Evolutionary conservation across 2,797 vertebrate species (phyloP).

Genomic region (Coregonus ussuriensis): DNA sequence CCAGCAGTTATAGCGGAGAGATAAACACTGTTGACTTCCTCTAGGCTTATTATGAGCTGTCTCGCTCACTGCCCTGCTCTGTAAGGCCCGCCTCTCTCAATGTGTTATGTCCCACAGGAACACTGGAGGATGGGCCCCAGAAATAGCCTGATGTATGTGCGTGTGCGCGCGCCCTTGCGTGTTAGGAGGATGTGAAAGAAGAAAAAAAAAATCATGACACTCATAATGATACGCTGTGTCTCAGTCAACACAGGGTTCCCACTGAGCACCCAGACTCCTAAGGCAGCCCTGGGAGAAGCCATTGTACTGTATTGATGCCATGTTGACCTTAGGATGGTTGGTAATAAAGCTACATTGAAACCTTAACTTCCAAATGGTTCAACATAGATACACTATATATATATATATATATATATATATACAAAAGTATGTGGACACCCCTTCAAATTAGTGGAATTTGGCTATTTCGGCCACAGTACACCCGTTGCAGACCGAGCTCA

Average conservation of each 20-base stretch:
- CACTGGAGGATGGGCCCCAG: constrained; percentile 48
- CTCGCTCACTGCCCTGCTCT: constrained; percentile 54
- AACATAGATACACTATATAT: background rate
- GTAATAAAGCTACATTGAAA: background rate
- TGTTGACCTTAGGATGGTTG: no score
- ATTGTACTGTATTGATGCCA: no score
- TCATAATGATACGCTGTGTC: constrained; percentile 20
- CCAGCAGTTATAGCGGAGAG: constrained; percentile 60
- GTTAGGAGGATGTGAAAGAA: background rate
- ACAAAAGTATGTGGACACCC: no score
- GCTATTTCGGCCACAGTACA: no score
- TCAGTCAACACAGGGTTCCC: constrained; percentile 25
- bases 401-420: no score
- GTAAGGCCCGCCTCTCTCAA: constrained; percentile 49
- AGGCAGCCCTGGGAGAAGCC: constrained; percentile 17
- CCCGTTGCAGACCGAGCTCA: no score
- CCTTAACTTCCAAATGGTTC: background rate
- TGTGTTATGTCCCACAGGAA: background rate
- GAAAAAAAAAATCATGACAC: constrained; percentile 22
- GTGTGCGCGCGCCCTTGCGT: background rate
- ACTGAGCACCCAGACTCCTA: constrained; percentile 16
- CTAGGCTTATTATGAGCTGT: constrained; percentile 71
- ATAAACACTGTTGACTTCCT: constrained; percentile 76
- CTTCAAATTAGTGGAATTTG: no score
- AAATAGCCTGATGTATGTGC: constrained; percentile 59